Base-by-base conservation (phyloP, 30 jellyfish, hydroid and myxozoan genomes). In the Aurelia coerulea region DNA sequence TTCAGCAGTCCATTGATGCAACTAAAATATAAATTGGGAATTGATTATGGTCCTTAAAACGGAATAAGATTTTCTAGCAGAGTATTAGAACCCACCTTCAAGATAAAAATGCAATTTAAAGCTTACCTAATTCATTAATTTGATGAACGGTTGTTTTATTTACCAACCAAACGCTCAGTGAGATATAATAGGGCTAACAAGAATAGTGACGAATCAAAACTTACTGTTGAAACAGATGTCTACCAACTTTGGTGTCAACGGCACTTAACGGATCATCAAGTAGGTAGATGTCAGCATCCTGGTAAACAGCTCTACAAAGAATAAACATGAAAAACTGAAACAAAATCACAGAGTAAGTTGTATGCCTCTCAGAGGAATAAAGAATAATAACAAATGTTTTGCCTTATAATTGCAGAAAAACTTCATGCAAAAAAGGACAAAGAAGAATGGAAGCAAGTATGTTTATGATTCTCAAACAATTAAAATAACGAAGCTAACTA, bases 261-360 rank as follows among this genome's bases (percentile, higher is more conserved):
- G 98, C 98, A 77, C 96, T 76, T 14, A 93, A 74, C 31, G 97
- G 98, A 53, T 93, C 98, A 65, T 93, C 98, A 65, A 93, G 68
- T 23, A 93, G 37, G 70, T 87, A 93, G 10, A 93, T 79, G 56
- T 93, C 96, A 7, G 97, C 97, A 53, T 93, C 94, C 13, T 78
- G 90, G 39, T 93, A 93, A 23, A 88, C 94, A 67, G 98, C 98
- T 80, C 98, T 93, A 65, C 29, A 83, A 60, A 74, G 51, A 65
- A n/a, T 54, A 51, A 31, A 84, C 11, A 50, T 15, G 39, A 33
- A 69, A 29, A 10, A 78, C 19, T 8, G 18, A 29, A 14, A n/a
- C 33, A 29, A 69, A 65, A 37, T 65, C 3, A 17, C 31, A 60
- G 9, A 60, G 7, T 8, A 16, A 15, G 10, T 60, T 60, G 1